Evolutionary conservation across 1,140 invertebrate genomes (phyloP).

Genomic region (Anastatus disparis): DNA sequence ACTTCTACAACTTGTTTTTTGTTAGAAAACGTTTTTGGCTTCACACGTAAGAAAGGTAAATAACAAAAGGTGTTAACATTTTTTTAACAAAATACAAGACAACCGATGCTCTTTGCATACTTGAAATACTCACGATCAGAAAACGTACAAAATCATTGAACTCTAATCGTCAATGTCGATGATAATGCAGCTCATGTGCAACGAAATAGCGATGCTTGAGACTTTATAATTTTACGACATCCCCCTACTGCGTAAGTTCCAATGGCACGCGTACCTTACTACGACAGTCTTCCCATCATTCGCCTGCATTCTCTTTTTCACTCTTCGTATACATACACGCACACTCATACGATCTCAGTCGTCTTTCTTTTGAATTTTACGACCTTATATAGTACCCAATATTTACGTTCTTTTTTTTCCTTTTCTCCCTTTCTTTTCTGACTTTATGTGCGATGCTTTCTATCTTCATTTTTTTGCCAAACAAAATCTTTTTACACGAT

Average conservation of each 20-base stretch:
- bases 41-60: too few species aligned
- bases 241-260: background rate
- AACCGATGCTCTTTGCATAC: too few species aligned
- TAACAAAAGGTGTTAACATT: too few species aligned
- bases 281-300: background rate
- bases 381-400: conserved; percentile 46
- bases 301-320: background rate
- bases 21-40: too few species aligned
- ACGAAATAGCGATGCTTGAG: background rate
- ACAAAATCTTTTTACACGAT: background rate
- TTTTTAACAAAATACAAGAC: too few species aligned
- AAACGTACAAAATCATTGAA: too few species aligned
- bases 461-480: background rate
- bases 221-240: background rate
- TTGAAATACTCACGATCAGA: too few species aligned
- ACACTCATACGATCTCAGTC: too few species aligned
- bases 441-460: background rate
- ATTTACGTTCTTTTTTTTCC: conserved; percentile 27
- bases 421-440: conserved; percentile 19
- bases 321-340: too few species aligned
- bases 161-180: too few species aligned
- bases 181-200: background rate
- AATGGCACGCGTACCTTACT: background rate
- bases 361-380: conserved; percentile 48
- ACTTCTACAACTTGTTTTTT: too few species aligned